phyloP scores from a whole-genome alignment of 2,888 invertebrate genomes.

The Oegoconia quadripuncta region DNA sequence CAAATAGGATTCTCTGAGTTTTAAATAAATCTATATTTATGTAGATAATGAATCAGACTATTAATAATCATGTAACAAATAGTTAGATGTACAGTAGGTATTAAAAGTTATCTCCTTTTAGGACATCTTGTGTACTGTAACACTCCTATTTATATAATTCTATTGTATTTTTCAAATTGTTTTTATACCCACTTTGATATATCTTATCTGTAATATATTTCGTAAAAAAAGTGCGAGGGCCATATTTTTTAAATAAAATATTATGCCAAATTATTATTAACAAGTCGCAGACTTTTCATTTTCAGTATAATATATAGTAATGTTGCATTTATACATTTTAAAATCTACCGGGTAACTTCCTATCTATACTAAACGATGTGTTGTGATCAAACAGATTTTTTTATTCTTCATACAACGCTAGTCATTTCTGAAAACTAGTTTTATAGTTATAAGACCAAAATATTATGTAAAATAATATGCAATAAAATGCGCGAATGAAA shows the following conservation, averaged over 20 bases:
- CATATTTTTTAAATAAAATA: conserved; percentile 49
- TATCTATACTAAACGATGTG: conserved; percentile 16
- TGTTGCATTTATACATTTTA: neutral
- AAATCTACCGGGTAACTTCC: neutral
- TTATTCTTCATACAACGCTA: conserved; percentile 21
- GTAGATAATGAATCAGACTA: conserved; percentile 57
- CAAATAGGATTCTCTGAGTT: neutral
- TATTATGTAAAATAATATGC: conserved; percentile 1
- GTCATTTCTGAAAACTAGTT: conserved; percentile 23
- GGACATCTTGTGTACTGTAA: conserved; percentile 49
- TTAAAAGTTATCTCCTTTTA: conserved; percentile 48
- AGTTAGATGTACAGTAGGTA: conserved; percentile 55
- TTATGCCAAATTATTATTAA: conserved; percentile 57
- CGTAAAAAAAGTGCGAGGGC: conserved; percentile 40
- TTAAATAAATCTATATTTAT: conserved; percentile 30
- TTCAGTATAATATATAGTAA: conserved; percentile 21
- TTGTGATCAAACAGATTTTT: conserved; percentile 30
- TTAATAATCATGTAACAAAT: conserved; percentile 61
- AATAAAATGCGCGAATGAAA: conserved; percentile 44
- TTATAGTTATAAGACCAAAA: conserved; percentile 33
- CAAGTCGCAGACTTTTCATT: conserved; percentile 31
- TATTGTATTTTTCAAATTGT: conserved; percentile 49
- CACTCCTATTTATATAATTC: conserved; percentile 37
- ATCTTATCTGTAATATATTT: conserved; percentile 40
- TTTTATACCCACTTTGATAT: conserved; percentile 44